These are phyloP conservation scores for Oscheius sp. DNA, from an alignment of 2,888 invertebrate genomes.

Conservation along the genomic window DNA sequence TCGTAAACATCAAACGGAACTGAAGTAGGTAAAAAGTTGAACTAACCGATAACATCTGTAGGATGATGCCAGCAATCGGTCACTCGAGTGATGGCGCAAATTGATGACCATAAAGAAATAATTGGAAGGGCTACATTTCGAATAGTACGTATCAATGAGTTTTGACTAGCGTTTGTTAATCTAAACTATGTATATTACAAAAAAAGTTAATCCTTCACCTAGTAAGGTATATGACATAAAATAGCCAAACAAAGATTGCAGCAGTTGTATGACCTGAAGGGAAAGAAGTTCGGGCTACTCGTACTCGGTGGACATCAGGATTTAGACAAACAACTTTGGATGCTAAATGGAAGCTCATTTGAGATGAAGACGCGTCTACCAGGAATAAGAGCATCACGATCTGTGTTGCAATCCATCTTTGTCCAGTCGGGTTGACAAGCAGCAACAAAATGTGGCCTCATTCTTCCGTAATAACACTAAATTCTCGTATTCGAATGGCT, in stretches of 20 bases:
- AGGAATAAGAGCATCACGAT: slow-evolving; percentile 37
- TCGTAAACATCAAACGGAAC: background rate
- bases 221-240: slow-evolving; percentile 60
- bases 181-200: background rate
- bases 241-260: slow-evolving; percentile 65
- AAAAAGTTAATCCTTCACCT: slow-evolving; percentile 36
- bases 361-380: background rate
- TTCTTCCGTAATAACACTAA: slow-evolving; percentile 81
- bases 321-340: slow-evolving; percentile 51
- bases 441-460: slow-evolving; percentile 91
- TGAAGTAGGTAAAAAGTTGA: background rate
- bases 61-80: slow-evolving; percentile 72
- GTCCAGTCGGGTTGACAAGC: slow-evolving; percentile 82
- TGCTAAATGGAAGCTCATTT: slow-evolving; percentile 37
- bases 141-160: background rate
- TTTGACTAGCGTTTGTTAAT: background rate
- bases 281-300: slow-evolving; percentile 69
- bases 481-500: slow-evolving; percentile 75
- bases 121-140: slow-evolving; percentile 47
- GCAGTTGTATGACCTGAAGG: slow-evolving; percentile 72
- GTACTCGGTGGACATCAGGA: slow-evolving; percentile 51
- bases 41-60: slow-evolving; percentile 69
- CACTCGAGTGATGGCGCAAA: slow-evolving; percentile 66
- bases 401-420: slow-evolving; percentile 55
- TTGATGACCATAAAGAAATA: slow-evolving; percentile 48